These are phyloP conservation scores for Yponomeuta evonymella DNA, from an alignment of 2,888 invertebrate genomes.

Conservation along the genomic window DNA sequence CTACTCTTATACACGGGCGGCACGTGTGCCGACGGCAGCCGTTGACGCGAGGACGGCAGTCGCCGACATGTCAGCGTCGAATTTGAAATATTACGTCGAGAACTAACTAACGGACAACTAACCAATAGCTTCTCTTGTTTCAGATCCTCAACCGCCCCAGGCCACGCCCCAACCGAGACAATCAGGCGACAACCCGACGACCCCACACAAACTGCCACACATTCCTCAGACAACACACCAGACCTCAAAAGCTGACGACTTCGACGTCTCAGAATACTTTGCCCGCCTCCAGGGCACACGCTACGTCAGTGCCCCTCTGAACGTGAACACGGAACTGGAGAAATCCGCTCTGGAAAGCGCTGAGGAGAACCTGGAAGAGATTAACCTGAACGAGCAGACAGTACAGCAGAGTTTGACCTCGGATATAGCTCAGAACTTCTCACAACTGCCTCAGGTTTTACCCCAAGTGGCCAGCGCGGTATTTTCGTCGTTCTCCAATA, in stretches of 20 bases:
- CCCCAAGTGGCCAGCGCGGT: slow-evolving; percentile 79
- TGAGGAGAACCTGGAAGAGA: slow-evolving; percentile 63
- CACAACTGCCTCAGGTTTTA: slow-evolving; percentile 75
- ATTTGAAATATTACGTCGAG: too few species aligned
- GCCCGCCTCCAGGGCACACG: slow-evolving; percentile 63
- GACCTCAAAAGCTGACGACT: slow-evolving; percentile 48
- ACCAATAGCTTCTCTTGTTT: slow-evolving; percentile 35
- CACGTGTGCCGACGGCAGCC: too few species aligned
- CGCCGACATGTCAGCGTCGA: too few species aligned
- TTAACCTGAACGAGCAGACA: slow-evolving; percentile 50
- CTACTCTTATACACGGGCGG: too few species aligned
- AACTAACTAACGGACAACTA: too few species aligned
- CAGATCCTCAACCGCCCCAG: slow-evolving; percentile 50
- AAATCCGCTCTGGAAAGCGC: slow-evolving; percentile 57
- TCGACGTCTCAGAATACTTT: slow-evolving; percentile 69
- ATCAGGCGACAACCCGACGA: slow-evolving; percentile 37
- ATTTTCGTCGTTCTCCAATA: slow-evolving; percentile 78
- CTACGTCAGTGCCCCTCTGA: slow-evolving; percentile 62
- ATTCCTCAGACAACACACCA: slow-evolving; percentile 20
- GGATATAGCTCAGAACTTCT: slow-evolving; percentile 72
- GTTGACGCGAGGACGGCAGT: too few species aligned
- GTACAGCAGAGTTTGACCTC: slow-evolving; percentile 58
- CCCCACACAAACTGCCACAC: slow-evolving; percentile 24
- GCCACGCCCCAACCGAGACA: slow-evolving; percentile 37
- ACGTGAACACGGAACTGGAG: slow-evolving; percentile 60